Percentiles rank a stretch among this genome's conserved stretches.
Evolutionary conservation across 1,140 invertebrate genomes (phyloP).

Genomic region (Microplitis demolitor): DNA sequence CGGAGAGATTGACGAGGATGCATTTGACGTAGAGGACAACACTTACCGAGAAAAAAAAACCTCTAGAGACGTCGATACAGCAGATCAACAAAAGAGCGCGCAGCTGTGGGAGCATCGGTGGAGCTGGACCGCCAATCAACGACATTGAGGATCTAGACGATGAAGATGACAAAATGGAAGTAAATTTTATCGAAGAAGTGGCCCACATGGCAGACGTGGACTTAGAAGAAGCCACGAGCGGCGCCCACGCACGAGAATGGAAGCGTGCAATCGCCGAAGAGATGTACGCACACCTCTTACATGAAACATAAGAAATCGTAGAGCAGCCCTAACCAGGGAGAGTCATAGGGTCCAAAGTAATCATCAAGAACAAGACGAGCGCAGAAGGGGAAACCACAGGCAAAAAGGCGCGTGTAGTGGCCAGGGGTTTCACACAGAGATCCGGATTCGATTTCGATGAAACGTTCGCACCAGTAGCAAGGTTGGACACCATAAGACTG

Average conservation of each 20-base stretch:
- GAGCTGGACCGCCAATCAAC: too few species aligned
- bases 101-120: too few species aligned
- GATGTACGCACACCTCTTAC: neutral
- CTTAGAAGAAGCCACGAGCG: neutral
- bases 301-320: neutral
- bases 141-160: neutral
- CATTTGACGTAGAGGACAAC: too few species aligned
- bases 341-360: neutral
- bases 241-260: neutral
- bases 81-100: too few species aligned
- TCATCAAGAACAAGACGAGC: neutral
- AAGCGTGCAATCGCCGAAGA: neutral
- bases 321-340: neutral
- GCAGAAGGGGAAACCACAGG: neutral
- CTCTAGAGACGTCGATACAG: too few species aligned
- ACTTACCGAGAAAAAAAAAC: too few species aligned
- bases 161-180: neutral
- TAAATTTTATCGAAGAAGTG: neutral
- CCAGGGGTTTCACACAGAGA: constrained; percentile 24
- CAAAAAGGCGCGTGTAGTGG: constrained; percentile 29
- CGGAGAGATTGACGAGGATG: too few species aligned
- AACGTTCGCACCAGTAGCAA: neutral
- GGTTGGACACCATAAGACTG: neutral
- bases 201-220: neutral
- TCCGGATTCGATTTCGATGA: constrained; percentile 31